Evolutionary conservation across 2,888 invertebrate genomes (phyloP), one percentile per base, ranked within the genome.

Genomic region (Galerucella nymphaeae): DNA sequence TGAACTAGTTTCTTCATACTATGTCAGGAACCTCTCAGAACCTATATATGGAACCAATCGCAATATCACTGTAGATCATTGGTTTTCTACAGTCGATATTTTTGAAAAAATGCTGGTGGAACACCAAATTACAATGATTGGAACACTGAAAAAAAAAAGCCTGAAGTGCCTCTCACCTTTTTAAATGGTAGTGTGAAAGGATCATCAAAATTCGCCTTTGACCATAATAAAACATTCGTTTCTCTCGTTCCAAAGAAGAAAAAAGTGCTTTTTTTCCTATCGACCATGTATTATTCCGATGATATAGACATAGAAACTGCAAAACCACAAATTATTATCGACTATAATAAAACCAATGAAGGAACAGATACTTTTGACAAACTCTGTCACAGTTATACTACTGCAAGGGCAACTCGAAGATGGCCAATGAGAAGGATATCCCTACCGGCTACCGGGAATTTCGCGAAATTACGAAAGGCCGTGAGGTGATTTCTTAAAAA

Each of bases 401-500:
- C 79, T 23, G 72, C 72, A 30, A 72, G 80, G 62, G 74, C 68
- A 67, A 76, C 78, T 42, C 61, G 71, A 53, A 74, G 80, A 73
- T 80, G 80, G 79, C 80, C 77, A 41, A 66, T 81, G 69, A 70
- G 77, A 62, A n/a, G n/a, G n/a, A n/a, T n/a, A n/a, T n/a, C n/a
- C n/a, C n/a, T n/a, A n/a, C n/a, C n/a, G n/a, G n/a, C n/a, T n/a
- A n/a, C n/a, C n/a, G n/a, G n/a, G n/a, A n/a, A n/a, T n/a, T n/a
- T n/a, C n/a, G n/a, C n/a, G n/a, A n/a, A n/a, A n/a, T n/a, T n/a
- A n/a, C n/a, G n/a, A n/a, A n/a, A n/a, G n/a, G n/a, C n/a, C n/a
- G n/a, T n/a, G n/a, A n/a, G n/a, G n/a, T n/a, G n/a, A n/a, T n/a
- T n/a, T n/a, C n/a, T n/a, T n/a, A n/a, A n/a, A n/a, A n/a, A n/a